Base-by-base conservation (phyloP, 2,113 vertebrate genomes). In the Seriola rivoliana region DNA sequence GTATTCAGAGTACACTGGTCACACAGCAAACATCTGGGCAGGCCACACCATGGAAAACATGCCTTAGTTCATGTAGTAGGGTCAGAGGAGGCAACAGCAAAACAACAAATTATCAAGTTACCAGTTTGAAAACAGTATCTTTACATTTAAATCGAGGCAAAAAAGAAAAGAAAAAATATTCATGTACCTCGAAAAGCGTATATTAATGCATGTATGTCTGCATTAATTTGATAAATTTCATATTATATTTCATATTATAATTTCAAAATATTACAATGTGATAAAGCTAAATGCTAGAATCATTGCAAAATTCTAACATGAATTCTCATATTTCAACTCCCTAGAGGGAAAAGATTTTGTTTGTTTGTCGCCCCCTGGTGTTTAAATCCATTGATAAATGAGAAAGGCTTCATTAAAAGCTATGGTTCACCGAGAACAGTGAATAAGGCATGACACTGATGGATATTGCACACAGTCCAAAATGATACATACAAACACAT, bases 361-460 rank as follows among this genome's bases (percentile, higher is more conserved):
- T 9, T n/a, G 13, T 79, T 55, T 57, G 58, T 69, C 58, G 57
- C 79, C 84, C 46, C 10, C 79, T 74, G 48, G 48, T 73, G 78
- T 74, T 73, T 12, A 62, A 5, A 73, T 46, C 2, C 3, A 29
- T 29, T 4, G 4, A 60, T 52, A 50, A 13, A 66, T 21, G 10
- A 25, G 14, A 25, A 10, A 62, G 32, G 3, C 5, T 44, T 46
- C 3, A 38, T 46, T 23, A 64, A 48, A 63, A 36, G 4, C 19
- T 16, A 16, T 71, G 16, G 16, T 7, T 10, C 29, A 40, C 23
- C 12, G 13, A 50, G 1, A 58, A 64, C 14, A 46, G 25, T 63
- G 14, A 57, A 48, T 57, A 50, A 50, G 59, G 4, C 5, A 44
- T 6, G n/a, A 66, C 5, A 66, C 19, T 48, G 14, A 32, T 44